These are phyloP conservation scores for Pandemis cinnamomeana DNA, from an alignment of 2,888 invertebrate species.

Conservation along the genomic window DNA sequence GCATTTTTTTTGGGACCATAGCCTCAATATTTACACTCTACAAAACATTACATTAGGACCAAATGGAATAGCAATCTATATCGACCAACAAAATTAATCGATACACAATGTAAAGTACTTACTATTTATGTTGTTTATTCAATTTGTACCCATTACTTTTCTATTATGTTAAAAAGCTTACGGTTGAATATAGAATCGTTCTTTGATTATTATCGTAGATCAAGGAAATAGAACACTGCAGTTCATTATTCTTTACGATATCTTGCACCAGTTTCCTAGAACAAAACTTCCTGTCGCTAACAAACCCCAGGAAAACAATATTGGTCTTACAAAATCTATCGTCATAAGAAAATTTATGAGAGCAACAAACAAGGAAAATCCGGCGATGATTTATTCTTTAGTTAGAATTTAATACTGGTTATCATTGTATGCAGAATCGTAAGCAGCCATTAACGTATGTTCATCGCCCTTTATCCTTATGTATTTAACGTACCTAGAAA, in stretches of 20 bases:
- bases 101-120: too few relatives aligned
- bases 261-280: constrained; percentile 21
- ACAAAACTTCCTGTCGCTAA: constrained; percentile 22
- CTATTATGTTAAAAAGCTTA: background rate
- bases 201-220: background rate
- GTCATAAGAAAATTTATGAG: constrained; percentile 23
- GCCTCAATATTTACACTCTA: too few relatives aligned
- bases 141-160: too few relatives aligned
- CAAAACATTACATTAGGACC: too few relatives aligned
- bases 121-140: too few relatives aligned
- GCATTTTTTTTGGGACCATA: too few relatives aligned
- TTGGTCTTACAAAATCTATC: constrained; percentile 20
- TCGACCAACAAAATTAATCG: too few relatives aligned
- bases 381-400: constrained; percentile 18
- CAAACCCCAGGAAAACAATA: constrained; percentile 10
- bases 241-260: background rate
- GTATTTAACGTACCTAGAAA: background rate
- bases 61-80: too few relatives aligned
- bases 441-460: constrained; percentile 6
- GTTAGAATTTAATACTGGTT: constrained; percentile 11
- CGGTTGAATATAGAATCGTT: background rate
- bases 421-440: constrained; percentile 31
- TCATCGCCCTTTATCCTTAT: background rate
- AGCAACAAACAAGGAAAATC: constrained; percentile 27
- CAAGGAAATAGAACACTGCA: background rate